Conservation (phyloP, 2,888 invertebrate genomes). For the Diloba caeruleocephala region DNA sequence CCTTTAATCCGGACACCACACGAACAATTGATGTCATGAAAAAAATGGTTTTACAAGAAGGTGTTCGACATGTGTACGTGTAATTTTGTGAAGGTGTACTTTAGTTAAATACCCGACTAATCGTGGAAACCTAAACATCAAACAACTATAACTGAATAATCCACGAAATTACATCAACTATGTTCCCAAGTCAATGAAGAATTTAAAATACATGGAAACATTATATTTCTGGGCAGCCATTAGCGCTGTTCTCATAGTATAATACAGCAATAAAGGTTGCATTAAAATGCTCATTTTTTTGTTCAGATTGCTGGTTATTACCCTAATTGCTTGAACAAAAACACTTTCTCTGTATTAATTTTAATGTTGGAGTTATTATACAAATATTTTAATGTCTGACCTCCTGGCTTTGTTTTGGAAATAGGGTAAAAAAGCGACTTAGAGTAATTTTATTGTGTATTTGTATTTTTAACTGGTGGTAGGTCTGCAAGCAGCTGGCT, state of each 20-base stretch:
- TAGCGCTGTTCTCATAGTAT: conserved; percentile 47
- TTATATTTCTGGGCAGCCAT: conserved; percentile 23
- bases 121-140: conserved; percentile 31
- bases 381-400: conserved; percentile 48
- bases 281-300: conserved; percentile 44
- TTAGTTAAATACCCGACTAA: conserved; percentile 27
- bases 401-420: conserved; percentile 23
- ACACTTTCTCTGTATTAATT: conserved; percentile 65
- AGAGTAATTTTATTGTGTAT: conserved; percentile 9
- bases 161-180: conserved; percentile 21
- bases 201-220: conserved; percentile 46
- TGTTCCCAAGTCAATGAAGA: conserved; percentile 37
- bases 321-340: conserved; percentile 57
- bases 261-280: conserved; percentile 46
- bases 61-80: too few species aligned
- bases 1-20: too few species aligned
- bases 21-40: too few species aligned
- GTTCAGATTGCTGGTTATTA: conserved; percentile 55
- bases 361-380: conserved; percentile 52
- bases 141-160: conserved; percentile 36
- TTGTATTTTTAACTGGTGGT: conserved; percentile 1
- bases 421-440: conserved; percentile 14
- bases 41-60: conserved; percentile 6
- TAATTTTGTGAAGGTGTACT: too few species aligned
- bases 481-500: too few species aligned